Evolutionary conservation across 1,140 invertebrate species (phyloP).

Genomic region (Diplogasteroides magnus): DNA sequence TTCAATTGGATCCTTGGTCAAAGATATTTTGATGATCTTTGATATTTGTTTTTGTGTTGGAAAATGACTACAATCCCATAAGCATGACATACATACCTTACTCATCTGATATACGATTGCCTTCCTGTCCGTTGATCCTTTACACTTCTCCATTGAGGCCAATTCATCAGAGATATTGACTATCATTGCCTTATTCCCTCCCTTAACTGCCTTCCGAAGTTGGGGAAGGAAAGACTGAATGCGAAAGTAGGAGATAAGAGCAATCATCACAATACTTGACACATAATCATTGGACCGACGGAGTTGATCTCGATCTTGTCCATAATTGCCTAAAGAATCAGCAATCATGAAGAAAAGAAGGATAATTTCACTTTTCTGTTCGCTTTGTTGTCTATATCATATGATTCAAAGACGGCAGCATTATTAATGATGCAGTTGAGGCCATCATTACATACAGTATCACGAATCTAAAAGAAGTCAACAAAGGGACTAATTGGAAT

Average conservation of each 20-base stretch:
- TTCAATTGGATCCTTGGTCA: no score
- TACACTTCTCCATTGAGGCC: neutral
- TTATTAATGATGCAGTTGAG: conserved; percentile 37
- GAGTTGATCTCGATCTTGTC: neutral
- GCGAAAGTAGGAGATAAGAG: no score
- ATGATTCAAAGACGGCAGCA: conserved; percentile 24
- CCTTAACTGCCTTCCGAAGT: neutral
- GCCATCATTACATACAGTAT: conserved; percentile 11
- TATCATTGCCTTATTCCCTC: neutral
- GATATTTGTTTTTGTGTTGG: no score
- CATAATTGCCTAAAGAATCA: neutral
- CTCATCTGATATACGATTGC: neutral
- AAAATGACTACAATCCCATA: no score
- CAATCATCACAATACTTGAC: no score
- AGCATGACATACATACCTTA: no score
- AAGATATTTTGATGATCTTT: no score
- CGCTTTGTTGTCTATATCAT: neutral
- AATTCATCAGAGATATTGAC: neutral
- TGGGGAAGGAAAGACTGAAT: neutral
- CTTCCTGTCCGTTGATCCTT: neutral
- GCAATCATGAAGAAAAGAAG: no score
- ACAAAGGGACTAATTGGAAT: neutral
- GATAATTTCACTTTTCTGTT: neutral
- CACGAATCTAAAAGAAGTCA: neutral
- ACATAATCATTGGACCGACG: neutral